A percentile compares a stretch with the other conserved stretches of the same genome.
These are phyloP conservation scores for Rutpela maculata DNA, from an alignment of 2,888 invertebrate species.

Conservation along the genomic window DNA sequence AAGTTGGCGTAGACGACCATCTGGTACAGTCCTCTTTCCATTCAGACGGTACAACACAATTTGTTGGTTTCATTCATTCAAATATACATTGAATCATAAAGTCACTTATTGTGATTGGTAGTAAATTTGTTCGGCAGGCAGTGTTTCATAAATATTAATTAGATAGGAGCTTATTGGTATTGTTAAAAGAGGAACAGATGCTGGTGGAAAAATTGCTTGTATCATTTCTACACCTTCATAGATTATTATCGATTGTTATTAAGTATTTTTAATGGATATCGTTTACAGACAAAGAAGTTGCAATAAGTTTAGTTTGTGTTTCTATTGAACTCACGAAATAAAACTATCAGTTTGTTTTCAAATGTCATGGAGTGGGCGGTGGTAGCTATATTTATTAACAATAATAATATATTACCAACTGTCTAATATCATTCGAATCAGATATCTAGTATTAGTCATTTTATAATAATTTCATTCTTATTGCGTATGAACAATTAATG, in stretches of 20 bases:
- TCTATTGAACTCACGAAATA: background rate
- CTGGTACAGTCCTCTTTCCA: slow-evolving; percentile 33
- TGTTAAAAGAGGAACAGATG: slow-evolving; percentile 21
- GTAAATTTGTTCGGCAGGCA: slow-evolving; percentile 20
- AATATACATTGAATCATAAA: slow-evolving; percentile 37
- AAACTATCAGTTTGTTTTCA: background rate
- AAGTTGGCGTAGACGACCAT: slow-evolving; percentile 41
- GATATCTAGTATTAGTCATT: background rate
- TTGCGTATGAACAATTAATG: no score
- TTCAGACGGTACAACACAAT: slow-evolving; percentile 40
- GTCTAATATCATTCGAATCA: slow-evolving; percentile 11
- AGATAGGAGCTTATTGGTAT: slow-evolving; percentile 15
- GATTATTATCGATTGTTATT: slow-evolving; percentile 23
- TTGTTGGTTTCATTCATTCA: slow-evolving; percentile 41
- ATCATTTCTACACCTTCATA: slow-evolving; percentile 16
- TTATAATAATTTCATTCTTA: background rate
- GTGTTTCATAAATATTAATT: slow-evolving; percentile 35
- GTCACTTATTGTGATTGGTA: slow-evolving; percentile 41
- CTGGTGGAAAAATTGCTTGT: slow-evolving; percentile 10
- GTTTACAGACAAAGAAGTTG: slow-evolving; percentile 3
- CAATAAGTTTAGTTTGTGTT: background rate
- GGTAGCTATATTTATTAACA: background rate
- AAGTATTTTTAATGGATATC: background rate
- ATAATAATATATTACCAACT: background rate
- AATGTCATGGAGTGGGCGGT: slow-evolving; percentile 5